Evolutionary conservation across 2,888 invertebrate species (phyloP).

Genomic region (Drosophila aldrichi): DNA sequence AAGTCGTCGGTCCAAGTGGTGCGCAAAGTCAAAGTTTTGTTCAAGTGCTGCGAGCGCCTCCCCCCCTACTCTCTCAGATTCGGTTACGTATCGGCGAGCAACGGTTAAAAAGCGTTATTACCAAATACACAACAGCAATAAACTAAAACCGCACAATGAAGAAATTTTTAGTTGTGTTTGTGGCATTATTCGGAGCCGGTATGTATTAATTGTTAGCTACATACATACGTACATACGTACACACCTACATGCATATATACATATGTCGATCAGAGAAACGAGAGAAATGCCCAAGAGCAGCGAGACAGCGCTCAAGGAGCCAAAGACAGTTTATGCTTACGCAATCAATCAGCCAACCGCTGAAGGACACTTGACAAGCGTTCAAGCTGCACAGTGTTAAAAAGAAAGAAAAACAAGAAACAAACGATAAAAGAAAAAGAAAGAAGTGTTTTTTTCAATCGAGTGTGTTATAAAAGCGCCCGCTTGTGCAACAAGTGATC

Average conservation of each 20-base stretch:
- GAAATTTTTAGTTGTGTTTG: slow-evolving; percentile 86
- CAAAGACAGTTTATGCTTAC: slow-evolving; percentile 37
- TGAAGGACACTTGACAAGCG: slow-evolving; percentile 68
- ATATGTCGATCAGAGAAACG: slow-evolving; percentile 24
- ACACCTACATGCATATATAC: not conserved
- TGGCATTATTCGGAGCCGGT: slow-evolving; percentile 89
- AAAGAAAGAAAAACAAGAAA: not conserved
- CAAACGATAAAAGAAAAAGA: not conserved
- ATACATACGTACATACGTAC: slow-evolving; percentile 12
- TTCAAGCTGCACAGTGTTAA: slow-evolving; percentile 20
- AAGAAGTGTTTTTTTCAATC: slow-evolving; percentile 50
- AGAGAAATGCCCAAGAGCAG: slow-evolving; percentile 6
- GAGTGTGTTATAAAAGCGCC: slow-evolving; percentile 67
- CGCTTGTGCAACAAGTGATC: slow-evolving; percentile 73
- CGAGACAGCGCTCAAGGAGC: slow-evolving; percentile 25
- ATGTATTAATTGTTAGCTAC: slow-evolving; percentile 86
- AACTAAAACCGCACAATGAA: slow-evolving; percentile 84
- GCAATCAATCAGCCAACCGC: slow-evolving; percentile 53
- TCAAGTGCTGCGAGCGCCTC: slow-evolving; percentile 61
- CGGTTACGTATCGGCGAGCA: slow-evolving; percentile 67
- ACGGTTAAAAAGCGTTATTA: slow-evolving; percentile 38
- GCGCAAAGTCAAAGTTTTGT: slow-evolving; percentile 78
- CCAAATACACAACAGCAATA: slow-evolving; percentile 37
- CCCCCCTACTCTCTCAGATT: slow-evolving; percentile 26
- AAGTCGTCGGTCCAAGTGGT: slow-evolving; percentile 85